Evolutionary conservation across 2,888 invertebrate genomes (phyloP).

Genomic region (Acrobasis consociella): DNA sequence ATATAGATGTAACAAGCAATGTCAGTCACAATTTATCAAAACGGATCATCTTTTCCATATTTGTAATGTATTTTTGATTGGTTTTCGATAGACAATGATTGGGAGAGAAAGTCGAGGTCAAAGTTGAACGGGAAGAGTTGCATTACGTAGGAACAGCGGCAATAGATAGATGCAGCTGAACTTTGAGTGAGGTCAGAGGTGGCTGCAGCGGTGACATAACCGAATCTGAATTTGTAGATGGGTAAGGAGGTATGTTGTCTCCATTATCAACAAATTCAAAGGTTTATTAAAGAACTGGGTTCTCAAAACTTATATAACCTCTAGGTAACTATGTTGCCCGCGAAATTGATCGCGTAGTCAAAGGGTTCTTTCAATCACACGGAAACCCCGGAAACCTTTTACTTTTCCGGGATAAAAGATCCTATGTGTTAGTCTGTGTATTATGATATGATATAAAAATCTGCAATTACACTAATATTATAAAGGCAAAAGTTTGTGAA

Average conservation of each 20-base stretch:
- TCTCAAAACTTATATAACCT: no score
- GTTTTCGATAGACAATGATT: constrained; percentile 30
- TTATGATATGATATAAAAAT: no score
- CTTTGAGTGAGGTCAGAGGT: constrained; percentile 15
- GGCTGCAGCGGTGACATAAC: constrained; percentile 12
- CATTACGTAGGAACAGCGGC: constrained; percentile 26
- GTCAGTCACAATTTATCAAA: neutral
- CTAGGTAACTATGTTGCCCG: no score
- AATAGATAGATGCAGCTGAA: constrained; percentile 13
- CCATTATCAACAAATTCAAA: neutral
- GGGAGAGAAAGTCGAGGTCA: constrained; percentile 33
- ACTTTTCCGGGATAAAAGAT: no score
- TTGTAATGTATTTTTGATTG: constrained; percentile 2
- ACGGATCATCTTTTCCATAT: neutral
- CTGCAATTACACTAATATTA: no score
- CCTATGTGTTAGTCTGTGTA: no score
- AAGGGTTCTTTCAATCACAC: no score
- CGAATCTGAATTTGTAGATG: neutral
- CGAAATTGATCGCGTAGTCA: no score
- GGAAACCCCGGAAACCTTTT: no score
- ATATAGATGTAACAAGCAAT: neutral
- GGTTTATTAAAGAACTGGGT: neutral
- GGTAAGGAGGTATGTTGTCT: neutral
- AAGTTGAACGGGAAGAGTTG: constrained; percentile 28
- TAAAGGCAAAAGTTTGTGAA: no score